Evolutionary conservation across 2,113 vertebrate genomes (phyloP).

Genomic region (Ginglymostoma cirratum): DNA sequence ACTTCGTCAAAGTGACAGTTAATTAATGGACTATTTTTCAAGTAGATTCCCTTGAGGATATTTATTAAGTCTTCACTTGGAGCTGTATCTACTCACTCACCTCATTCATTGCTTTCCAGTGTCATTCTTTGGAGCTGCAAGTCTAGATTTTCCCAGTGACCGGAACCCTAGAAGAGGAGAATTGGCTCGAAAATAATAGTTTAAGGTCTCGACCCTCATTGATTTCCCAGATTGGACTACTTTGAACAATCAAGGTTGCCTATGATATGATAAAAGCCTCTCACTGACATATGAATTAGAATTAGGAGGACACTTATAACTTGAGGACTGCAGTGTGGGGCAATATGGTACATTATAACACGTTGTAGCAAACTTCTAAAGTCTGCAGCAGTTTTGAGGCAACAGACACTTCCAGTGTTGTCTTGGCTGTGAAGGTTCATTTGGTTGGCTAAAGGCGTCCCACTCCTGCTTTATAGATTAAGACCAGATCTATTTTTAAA

Average conservation of each 20-base stretch:
- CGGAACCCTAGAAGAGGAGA: not conserved
- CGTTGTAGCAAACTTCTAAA: not conserved
- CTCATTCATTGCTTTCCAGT: not conserved
- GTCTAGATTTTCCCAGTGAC: not conserved
- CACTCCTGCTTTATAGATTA: not conserved
- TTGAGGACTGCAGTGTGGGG: not conserved
- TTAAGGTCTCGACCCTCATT: not conserved
- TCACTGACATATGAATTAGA: not conserved
- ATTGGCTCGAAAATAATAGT: not conserved
- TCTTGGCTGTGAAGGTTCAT: not conserved
- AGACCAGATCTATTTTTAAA: not conserved
- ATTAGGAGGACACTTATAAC: not conserved
- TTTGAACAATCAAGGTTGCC: not conserved
- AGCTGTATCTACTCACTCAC: slow-evolving; percentile 1
- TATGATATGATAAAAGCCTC: not conserved
- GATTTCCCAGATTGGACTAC: not conserved
- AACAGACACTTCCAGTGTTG: not conserved
- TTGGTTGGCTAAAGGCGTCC: too few species aligned
- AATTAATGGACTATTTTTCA: slow-evolving; percentile 30
- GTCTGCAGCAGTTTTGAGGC: not conserved
- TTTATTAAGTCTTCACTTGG: not conserved
- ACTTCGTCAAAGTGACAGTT: slow-evolving; percentile 22
- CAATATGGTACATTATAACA: not conserved
- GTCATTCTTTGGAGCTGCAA: not conserved
- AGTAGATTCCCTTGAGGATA: slow-evolving; percentile 5